Evolutionary conservation across 92 coral and sea anemone species (phyloP).

Genomic region (Anthopleura xanthogrammica): DNA sequence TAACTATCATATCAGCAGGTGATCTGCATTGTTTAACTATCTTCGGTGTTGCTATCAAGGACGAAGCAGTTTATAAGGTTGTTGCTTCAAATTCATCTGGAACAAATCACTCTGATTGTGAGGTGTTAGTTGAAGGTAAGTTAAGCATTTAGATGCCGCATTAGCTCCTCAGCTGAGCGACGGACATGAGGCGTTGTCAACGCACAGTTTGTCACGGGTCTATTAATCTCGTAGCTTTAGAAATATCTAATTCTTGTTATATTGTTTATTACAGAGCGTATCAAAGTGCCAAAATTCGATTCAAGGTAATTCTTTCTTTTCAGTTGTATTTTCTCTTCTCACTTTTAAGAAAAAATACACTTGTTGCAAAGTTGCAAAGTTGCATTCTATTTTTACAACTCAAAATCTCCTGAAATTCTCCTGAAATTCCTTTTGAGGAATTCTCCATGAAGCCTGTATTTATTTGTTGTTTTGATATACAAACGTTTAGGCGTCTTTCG

Average conservation of each 20-base stretch:
- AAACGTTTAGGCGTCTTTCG: conserved; percentile 57
- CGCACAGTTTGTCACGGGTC: background rate
- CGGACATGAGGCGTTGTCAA: too few relatives aligned
- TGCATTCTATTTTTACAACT: too few relatives aligned
- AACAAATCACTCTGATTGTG: conserved; percentile 75
- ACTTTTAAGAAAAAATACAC: too few relatives aligned
- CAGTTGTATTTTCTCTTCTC: background rate
- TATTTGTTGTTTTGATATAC: too few relatives aligned
- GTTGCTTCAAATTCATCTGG: conserved; percentile 84
- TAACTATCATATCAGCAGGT: conserved; percentile 77
- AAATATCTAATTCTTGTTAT: background rate
- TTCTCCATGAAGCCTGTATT: too few relatives aligned
- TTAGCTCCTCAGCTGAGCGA: too few relatives aligned
- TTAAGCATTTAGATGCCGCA: background rate
- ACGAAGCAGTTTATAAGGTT: conserved; percentile 85
- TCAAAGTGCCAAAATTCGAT: conserved; percentile 52
- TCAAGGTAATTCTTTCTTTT: conserved; percentile 11
- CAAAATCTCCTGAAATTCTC: too few relatives aligned
- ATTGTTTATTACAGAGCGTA: conserved; percentile 51
- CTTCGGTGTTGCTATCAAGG: conserved; percentile 74
- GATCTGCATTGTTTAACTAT: conserved; percentile 88
- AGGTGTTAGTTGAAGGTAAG: conserved; percentile 82
- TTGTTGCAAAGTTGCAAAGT: too few relatives aligned
- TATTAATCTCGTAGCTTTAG: background rate
- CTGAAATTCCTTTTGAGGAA: too few relatives aligned